Conservation (phyloP, 37 sponge, comb jelly and placozoan genomes). For the Dysidea cf. avara region DNA sequence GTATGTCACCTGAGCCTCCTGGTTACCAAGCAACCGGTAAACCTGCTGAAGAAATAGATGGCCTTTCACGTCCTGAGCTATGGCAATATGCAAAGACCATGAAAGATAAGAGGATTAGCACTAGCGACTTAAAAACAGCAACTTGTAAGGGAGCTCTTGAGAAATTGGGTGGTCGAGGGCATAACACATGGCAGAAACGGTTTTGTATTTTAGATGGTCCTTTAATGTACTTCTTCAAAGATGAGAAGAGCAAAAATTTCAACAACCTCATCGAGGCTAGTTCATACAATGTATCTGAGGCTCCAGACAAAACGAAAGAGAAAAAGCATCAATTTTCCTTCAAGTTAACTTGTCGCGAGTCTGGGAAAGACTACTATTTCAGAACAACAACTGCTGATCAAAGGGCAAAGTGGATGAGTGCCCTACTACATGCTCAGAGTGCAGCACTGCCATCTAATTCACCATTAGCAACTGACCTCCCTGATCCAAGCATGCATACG, state of each 20-base stretch:
- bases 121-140: constrained; percentile 34
- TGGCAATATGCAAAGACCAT: background rate
- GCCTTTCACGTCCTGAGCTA: background rate
- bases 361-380: constrained; percentile 73
- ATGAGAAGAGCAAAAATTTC: constrained; percentile 63
- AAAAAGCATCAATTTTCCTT: constrained; percentile 82
- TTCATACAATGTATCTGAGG: constrained; percentile 12
- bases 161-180: constrained; percentile 83
- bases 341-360: constrained; percentile 39
- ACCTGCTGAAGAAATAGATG: too few species aligned
- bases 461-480: background rate
- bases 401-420: constrained; percentile 46
- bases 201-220: constrained; percentile 68
- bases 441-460: background rate
- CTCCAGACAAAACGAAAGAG: constrained; percentile 39
- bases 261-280: constrained; percentile 67
- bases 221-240: constrained; percentile 85
- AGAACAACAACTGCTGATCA: constrained; percentile 24
- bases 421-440: background rate
- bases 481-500: background rate
- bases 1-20: too few species aligned
- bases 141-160: constrained; percentile 70
- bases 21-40: too few species aligned
- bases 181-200: constrained; percentile 80
- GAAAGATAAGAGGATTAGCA: constrained; percentile 36